Percentiles rank a stretch among this genome's conserved stretches.
Evolutionary conservation across 2,888 invertebrate species (phyloP).

Genomic region (Mamestra brassicae): DNA sequence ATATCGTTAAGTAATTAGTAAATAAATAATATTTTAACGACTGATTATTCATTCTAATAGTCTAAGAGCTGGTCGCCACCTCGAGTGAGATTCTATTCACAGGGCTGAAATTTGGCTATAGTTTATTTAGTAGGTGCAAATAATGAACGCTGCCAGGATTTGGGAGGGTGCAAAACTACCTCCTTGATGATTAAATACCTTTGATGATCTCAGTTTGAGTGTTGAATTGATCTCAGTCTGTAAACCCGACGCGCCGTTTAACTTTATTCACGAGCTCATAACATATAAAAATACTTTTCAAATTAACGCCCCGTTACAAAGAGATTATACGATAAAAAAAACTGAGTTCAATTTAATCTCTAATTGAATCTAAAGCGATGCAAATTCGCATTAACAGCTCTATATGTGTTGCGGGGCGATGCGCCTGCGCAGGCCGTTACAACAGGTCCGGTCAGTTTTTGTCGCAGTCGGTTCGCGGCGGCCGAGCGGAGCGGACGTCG

Average conservation of each 20-base stretch:
- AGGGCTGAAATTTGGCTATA: too few relatives aligned
- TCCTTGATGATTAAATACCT: too few relatives aligned
- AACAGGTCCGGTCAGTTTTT: constrained; percentile 84
- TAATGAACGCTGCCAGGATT: too few relatives aligned
- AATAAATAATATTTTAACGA: too few relatives aligned
- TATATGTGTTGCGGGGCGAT: constrained; percentile 72
- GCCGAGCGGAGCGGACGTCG: constrained; percentile 56
- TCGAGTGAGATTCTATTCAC: too few relatives aligned
- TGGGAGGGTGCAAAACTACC: too few relatives aligned
- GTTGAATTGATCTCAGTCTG: too few relatives aligned
- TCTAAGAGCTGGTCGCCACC: too few relatives aligned
- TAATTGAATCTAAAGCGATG: constrained; percentile 65
- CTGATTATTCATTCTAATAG: too few relatives aligned
- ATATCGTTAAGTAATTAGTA: too few relatives aligned
- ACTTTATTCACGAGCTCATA: constrained; percentile 32
- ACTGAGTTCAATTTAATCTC: constrained; percentile 57
- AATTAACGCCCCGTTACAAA: constrained; percentile 53
- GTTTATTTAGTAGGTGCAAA: too few relatives aligned
- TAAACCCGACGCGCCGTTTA: constrained; percentile 10
- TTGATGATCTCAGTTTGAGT: too few relatives aligned
- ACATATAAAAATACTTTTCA: constrained; percentile 57
- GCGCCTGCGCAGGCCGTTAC: constrained; percentile 81
- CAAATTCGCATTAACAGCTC: constrained; percentile 69
- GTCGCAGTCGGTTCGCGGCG: constrained; percentile 61
- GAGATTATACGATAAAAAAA: constrained; percentile 49